Evolutionary conservation across 2,888 invertebrate species (phyloP).

Genomic region (Thera britannica): DNA sequence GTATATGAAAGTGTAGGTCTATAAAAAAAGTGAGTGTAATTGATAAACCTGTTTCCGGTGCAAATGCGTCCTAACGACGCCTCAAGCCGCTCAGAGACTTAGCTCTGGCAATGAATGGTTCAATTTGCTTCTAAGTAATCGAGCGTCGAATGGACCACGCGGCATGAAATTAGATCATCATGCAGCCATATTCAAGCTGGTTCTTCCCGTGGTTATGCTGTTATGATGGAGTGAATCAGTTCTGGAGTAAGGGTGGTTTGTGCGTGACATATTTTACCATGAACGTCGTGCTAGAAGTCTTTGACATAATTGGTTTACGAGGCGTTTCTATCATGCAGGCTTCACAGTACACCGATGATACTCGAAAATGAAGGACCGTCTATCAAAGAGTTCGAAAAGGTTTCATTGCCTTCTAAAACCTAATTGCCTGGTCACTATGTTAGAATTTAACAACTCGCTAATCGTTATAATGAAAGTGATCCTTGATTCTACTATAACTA

Average conservation of each 20-base stretch:
- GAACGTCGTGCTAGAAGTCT: neutral
- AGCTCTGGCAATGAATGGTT: slow-evolving; percentile 71
- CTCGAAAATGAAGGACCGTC: no score
- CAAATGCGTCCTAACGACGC: slow-evolving; percentile 23
- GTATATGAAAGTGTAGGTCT: no score
- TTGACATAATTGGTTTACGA: no score
- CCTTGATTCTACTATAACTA: no score
- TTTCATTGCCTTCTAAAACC: no score
- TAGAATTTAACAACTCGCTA: no score
- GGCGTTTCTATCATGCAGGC: no score
- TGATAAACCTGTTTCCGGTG: slow-evolving; percentile 22
- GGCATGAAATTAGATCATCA: slow-evolving; percentile 77
- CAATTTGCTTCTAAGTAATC: slow-evolving; percentile 79
- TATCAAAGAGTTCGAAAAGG: no score
- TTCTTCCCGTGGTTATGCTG: slow-evolving; percentile 27
- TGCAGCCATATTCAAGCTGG: slow-evolving; percentile 51
- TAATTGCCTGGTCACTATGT: no score
- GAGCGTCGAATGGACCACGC: slow-evolving; percentile 73
- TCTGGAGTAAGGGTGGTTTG: slow-evolving; percentile 5
- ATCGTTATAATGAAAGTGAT: no score
- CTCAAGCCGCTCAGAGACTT: slow-evolving; percentile 44
- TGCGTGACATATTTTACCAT: neutral
- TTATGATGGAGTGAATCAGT: slow-evolving; percentile 32
- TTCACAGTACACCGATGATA: no score
- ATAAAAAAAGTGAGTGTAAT: no score